Base-by-base conservation (phyloP, 2,888 invertebrate genomes). In the Rotaria sp. region DNA sequence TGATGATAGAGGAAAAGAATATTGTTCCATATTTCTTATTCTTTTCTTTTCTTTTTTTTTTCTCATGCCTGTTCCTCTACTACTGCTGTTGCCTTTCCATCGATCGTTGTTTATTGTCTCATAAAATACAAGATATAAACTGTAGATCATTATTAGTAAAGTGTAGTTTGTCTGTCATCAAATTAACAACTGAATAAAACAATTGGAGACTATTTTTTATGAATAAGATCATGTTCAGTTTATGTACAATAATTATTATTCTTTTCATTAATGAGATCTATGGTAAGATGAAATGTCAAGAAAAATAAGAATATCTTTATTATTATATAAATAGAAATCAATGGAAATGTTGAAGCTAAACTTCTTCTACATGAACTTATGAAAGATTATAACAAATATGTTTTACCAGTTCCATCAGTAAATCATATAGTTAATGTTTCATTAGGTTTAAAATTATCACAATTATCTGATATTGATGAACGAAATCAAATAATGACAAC, bases 401-500 rank as follows among this genome's bases (percentile, higher is more conserved):
- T 87, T 48, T 30, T 84, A 75, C 87, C 87, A 48, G 85, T 85
- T n/a, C 74, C 57, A 50, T 30, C 75, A 45, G 48, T 85, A n/a
- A 85, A 55, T n/a, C 85, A 86, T n/a, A 41, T 57, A 41, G 57
- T 86, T 15, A 86, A 85, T 52, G 45, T 86, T 26, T 59, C 48
- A 84, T 38, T 86, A 24, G 86, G 86, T 55, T 75, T 86, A 55
- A 86, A 85, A 86, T 48, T 86, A 21, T 86, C 86, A 38, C 86
- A 86, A 55, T 38, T 86, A 24, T 75, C 86, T n/a, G 86, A 86
- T 52, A 86, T 86, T 57, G 86, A 86, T 52, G 94, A 97, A 93
- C 96, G 96, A 93, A 96, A 95, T 93, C 96, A 97, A 94, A 96
- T 97, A 91, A 96, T 97, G 95, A 96, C 96, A 91, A 96, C 96